Base-by-base conservation (phyloP, 1,140 invertebrate genomes). In the Euura saliciscinereae region DNA sequence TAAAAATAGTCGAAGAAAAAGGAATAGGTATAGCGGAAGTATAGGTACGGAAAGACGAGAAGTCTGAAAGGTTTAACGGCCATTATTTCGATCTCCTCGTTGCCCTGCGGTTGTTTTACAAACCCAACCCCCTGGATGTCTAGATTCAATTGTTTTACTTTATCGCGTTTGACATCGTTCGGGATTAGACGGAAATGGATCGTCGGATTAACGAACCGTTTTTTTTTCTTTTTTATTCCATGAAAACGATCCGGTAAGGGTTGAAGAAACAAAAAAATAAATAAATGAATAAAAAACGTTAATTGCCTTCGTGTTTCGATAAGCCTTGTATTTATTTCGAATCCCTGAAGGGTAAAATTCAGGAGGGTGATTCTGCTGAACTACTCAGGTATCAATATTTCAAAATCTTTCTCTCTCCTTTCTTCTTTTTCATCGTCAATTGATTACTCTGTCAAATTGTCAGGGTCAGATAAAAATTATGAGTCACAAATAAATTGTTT, bases 401-500 rank as follows among this genome's bases (percentile, higher is more conserved):
- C 28, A 28, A 0, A 28, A 28, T 28, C 28, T 28, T 28, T 28
- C 28, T 28, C 28, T 28, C 28, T 28, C 28, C 28, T 28, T 28
- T 28, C 0, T 28, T n/a, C n/a, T 28, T 28, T 28, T 28, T 28
- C 28, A 28, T 28, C 28, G 1, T 28, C 28, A 28, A 28, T 28
- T 28, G 28, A 28, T 28, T 28, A 28, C 28, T 8, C 51, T 59
- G 51, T 59, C 51, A 59, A 59, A 59, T 59, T 59, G 51, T 59
- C 51, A 59, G 8, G 51, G 13, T 59, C 51, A 59, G 51, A n/a
- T 8, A 6, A 59, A 59, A 59, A 59, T 59, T 59, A 59, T 59
- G 51, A 59, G 51, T 59, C 13, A 59, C 51, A 59, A 59, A 59
- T 59, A 59, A 59, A 59, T 59, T 59, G 51, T 59, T 59, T 59